These are phyloP conservation scores for Yponomeuta evonymella DNA, from an alignment of 2,888 invertebrate species.

Conservation along the genomic window DNA sequence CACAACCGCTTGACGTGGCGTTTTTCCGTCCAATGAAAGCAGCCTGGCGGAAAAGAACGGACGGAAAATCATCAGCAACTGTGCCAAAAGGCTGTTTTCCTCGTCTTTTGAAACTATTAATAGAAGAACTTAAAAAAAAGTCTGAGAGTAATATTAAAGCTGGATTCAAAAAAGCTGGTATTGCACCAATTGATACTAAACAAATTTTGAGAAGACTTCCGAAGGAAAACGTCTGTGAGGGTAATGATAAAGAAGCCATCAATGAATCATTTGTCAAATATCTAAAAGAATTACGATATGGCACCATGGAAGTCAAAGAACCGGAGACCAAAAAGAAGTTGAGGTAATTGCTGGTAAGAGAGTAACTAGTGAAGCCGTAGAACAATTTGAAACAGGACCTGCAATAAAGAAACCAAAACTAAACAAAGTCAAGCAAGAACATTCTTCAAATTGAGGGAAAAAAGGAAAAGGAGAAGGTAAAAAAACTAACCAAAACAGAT, in stretches of 20 bases:
- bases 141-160: not conserved
- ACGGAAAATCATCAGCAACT: not conserved
- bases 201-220: not conserved
- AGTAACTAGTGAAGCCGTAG: too few relatives aligned
- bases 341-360: too few relatives aligned
- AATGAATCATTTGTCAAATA: conserved; percentile 17
- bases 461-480: too few relatives aligned
- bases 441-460: too few relatives aligned
- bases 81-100: not conserved
- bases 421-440: too few relatives aligned
- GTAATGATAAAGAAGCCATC: conserved; percentile 15
- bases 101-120: not conserved
- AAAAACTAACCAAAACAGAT: too few relatives aligned
- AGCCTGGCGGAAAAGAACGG: conserved; percentile 24
- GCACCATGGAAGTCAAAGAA: conserved; percentile 18
- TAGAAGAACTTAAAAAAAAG: not conserved
- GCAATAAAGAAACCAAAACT: too few relatives aligned
- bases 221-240: not conserved
- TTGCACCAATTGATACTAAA: not conserved
- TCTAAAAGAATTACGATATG: conserved; percentile 21
- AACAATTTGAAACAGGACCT: too few relatives aligned
- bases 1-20: conserved; percentile 37
- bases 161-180: not conserved
- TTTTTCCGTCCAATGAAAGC: conserved; percentile 36
- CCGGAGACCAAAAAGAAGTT: conserved; percentile 18